Base-by-base conservation (phyloP, 2,888 invertebrate genomes). In the Scaptomyza parva region DNA sequence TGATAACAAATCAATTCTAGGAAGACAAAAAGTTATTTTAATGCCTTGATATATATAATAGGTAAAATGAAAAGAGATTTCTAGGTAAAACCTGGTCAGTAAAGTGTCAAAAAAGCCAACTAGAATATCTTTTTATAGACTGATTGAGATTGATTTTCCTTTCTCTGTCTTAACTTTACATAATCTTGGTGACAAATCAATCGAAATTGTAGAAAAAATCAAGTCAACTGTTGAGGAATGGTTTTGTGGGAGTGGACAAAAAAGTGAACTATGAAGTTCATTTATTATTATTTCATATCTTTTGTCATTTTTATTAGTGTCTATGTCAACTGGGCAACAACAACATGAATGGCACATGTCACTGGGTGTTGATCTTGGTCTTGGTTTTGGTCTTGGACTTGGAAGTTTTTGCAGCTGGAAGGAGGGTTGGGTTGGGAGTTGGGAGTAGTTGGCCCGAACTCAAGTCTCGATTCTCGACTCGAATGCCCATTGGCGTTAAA, bases 401-500 rank as follows among this genome's bases (percentile, higher is more conserved):
- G 47, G 20, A 18, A 9, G 9, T 28, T 8, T 8, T 30, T 30
- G 47, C 47, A 47, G n/a, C n/a, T 47, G 47, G 30, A 18, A 14
- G 35, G 14, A 28, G 17, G 17, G 44, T 14, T 43, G 24, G 43
- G 0, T 0, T 7, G n/a, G 6, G 9, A 22, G 43, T 24, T 45
- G 30, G 12, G 7, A 7, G 6, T 4, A 28, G 44, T 45, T 69
- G 66, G 76, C 55, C 60, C 35, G 17, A 28, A 26, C 26, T 7
- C 26, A 7, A 26, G 26, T 3, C 3, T 26, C 26, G 17, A 17
- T n/a, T n/a, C n/a, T 47, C 14, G 55, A 57, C 58, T 84, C 83
- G 84, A 65, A 77, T 82, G 86, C 69, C 86, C 82, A 79, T 63
- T 82, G 83, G 83, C 87, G 63, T 66, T 61, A 65, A 73, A 73